Percentiles rank a stretch among this genome's conserved stretches.
phyloP scores from a whole-genome alignment of 2,113 vertebrate genomes.

The Rhabdornis inornatus region DNA sequence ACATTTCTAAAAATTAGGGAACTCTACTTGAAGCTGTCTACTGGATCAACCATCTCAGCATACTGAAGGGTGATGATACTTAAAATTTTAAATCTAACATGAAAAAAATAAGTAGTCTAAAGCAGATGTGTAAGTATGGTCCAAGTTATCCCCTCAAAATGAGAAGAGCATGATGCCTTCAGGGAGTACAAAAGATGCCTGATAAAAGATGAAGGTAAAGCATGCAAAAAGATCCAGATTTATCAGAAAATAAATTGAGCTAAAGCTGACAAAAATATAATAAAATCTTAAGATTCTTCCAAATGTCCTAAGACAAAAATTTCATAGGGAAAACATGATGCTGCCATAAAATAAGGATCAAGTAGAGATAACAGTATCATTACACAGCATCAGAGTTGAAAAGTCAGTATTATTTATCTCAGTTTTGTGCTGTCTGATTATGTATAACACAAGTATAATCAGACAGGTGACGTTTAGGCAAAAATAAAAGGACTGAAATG shows the following conservation, averaged over 20 bases:
- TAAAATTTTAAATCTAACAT: background rate
- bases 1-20: background rate
- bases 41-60: background rate
- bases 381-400: background rate
- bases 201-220: background rate
- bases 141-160: background rate
- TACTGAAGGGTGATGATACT: background rate
- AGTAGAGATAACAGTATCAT: background rate
- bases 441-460: background rate
- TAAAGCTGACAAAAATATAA: background rate
- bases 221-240: background rate
- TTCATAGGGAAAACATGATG: background rate
- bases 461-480: background rate
- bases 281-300: background rate
- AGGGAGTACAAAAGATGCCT: background rate
- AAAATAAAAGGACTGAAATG: background rate
- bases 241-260: background rate
- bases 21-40: background rate
- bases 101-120: background rate
- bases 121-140: background rate
- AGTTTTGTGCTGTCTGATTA: background rate
- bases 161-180: background rate
- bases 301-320: background rate
- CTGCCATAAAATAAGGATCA: background rate
- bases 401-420: background rate